Evolutionary conservation across 2,888 invertebrate genomes (phyloP).

Genomic region (Luperina nickerlii): DNA sequence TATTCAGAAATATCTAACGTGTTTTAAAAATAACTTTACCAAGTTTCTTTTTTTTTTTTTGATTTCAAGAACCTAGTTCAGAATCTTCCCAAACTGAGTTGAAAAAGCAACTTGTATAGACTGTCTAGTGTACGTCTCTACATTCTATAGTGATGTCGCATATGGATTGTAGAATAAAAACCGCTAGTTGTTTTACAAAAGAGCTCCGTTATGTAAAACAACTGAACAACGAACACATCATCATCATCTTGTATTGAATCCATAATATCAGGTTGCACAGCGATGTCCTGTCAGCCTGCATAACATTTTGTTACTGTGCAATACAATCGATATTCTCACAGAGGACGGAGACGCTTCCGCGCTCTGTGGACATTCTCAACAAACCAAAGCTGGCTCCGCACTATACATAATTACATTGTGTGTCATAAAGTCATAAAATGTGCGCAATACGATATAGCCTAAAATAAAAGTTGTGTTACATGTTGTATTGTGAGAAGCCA

Average conservation of each 20-base stretch:
- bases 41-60: neutral
- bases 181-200: too few species aligned
- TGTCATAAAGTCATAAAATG: neutral
- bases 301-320: neutral
- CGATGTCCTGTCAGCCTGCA: neutral
- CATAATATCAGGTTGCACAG: too few species aligned
- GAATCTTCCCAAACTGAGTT: neutral
- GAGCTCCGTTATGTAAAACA: too few species aligned
- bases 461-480: neutral
- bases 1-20: neutral
- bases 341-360: neutral
- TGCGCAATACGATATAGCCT: neutral
- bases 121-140: neutral
- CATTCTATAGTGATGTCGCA: neutral
- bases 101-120: neutral
- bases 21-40: neutral
- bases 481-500: neutral
- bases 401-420: neutral
- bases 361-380: neutral
- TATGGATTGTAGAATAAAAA: too few species aligned
- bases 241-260: too few species aligned
- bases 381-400: constrained; percentile 16
- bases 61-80: neutral
- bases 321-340: neutral
- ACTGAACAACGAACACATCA: too few species aligned